Conservation (phyloP, 2,888 invertebrate genomes). For the Ophion slaviceki region DNA sequence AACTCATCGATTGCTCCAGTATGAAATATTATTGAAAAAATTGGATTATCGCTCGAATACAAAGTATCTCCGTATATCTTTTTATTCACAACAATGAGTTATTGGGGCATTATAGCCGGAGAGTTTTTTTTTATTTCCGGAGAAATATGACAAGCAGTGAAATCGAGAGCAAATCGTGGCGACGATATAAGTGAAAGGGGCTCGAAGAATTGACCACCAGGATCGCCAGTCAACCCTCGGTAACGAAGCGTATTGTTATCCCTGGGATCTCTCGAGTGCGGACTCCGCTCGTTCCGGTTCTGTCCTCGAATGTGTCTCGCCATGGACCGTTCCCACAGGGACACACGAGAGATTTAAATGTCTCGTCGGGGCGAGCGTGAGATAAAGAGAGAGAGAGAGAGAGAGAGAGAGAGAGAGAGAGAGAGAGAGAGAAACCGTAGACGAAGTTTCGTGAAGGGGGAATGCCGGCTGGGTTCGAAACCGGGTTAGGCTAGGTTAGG, state of each 20-base stretch:
- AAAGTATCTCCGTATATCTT: neutral
- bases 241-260: conserved; percentile 68
- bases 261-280: conserved; percentile 37
- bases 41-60: neutral
- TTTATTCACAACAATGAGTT: neutral
- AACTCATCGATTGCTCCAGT: too few species aligned
- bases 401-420: conserved; percentile 13
- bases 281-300: conserved; percentile 47
- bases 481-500: conserved; percentile 46
- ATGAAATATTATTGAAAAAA: neutral
- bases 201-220: conserved; percentile 22
- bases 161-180: neutral
- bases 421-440: neutral
- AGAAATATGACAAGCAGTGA: neutral
- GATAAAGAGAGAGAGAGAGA: conserved; percentile 51
- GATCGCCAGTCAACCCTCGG: conserved; percentile 27
- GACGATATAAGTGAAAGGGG: neutral
- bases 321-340: conserved; percentile 78
- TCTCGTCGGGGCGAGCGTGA: conserved; percentile 56
- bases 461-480: conserved; percentile 11
- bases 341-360: conserved; percentile 74
- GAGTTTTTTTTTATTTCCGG: neutral
- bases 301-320: conserved; percentile 45
- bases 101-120: neutral
- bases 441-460: neutral